phyloP scores from a whole-genome alignment of 1,140 invertebrate species.

The Pogonus chalceus region DNA sequence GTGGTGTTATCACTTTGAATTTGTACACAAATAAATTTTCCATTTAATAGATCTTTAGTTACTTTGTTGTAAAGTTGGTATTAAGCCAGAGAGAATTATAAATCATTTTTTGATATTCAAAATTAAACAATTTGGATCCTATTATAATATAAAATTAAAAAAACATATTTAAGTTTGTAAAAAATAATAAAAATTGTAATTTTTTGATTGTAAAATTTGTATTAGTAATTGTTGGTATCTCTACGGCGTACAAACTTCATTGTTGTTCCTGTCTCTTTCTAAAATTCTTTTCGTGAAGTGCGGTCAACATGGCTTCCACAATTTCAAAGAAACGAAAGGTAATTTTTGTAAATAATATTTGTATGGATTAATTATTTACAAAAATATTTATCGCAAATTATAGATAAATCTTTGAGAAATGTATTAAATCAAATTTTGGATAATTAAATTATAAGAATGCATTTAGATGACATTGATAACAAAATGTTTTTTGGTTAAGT shows the following conservation, averaged over 20 bases:
- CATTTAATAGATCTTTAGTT: no score
- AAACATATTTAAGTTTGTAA: neutral
- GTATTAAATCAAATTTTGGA: neutral
- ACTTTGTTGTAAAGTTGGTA: no score
- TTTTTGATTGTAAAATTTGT: neutral
- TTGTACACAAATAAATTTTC: no score
- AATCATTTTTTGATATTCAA: no score
- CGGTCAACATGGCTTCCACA: constrained; percentile 36
- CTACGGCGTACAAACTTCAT: constrained; percentile 4
- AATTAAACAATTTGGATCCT: no score
- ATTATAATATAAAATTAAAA: neutral
- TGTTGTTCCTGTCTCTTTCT: constrained; percentile 7
- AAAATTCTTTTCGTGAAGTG: constrained; percentile 19
- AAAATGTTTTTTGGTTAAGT: neutral
- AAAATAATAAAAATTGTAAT: neutral
- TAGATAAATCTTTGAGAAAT: neutral
- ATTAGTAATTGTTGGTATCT: no score
- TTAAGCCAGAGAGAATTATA: no score
- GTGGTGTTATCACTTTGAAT: no score
- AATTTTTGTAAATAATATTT: constrained; percentile 17
- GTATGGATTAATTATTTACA: neutral
- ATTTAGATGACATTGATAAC: neutral
- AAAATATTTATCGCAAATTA: neutral
- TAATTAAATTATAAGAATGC: neutral
- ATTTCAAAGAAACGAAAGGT: constrained; percentile 45